phyloP scores from a whole-genome alignment of 2,113 vertebrate species.

The Anser brachyrhynchus region DNA sequence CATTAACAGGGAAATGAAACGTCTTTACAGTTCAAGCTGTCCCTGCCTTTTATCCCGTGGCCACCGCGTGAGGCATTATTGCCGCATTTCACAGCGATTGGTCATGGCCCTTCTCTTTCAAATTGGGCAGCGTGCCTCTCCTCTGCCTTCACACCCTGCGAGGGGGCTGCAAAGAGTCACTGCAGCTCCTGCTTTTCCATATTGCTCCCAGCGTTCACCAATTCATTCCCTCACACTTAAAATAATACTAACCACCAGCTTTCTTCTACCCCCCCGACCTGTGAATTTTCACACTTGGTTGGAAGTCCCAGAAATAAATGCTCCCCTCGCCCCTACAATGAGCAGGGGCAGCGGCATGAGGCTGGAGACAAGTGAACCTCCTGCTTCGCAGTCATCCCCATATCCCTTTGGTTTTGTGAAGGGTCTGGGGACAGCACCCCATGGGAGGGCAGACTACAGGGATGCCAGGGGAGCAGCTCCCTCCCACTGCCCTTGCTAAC shows the following conservation, averaged over 20 bases:
- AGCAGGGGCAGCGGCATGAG: not conserved
- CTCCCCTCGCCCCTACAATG: not conserved
- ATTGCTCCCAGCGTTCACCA: not conserved
- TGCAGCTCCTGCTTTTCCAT: not conserved
- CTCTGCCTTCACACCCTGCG: not conserved
- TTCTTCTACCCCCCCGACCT: not conserved
- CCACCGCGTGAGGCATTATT: not conserved
- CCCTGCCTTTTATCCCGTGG: constrained; percentile 53
- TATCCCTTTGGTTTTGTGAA: accelerated
- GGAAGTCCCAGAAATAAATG: not conserved
- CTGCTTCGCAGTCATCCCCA: not conserved
- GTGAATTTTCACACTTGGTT: not conserved
- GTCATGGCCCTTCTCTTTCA: constrained; percentile 58
- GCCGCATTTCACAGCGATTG: constrained; percentile 44
- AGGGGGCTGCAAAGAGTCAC: not conserved
- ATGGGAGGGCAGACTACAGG: accelerated
- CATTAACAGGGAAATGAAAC: constrained; percentile 71
- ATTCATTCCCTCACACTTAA: not conserved
- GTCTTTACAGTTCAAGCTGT: constrained; percentile 56
- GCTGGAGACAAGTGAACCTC: not conserved
- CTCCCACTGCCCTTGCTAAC: not conserved
- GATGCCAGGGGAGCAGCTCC: not conserved
- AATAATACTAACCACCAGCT: not conserved
- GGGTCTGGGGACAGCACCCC: not conserved
- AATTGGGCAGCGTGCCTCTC: not conserved